Percentiles rank a stretch among this genome's conserved stretches.
These are phyloP conservation scores for Poecilia picta DNA, from an alignment of 2,797 vertebrate genomes.

Conservation along the genomic window DNA sequence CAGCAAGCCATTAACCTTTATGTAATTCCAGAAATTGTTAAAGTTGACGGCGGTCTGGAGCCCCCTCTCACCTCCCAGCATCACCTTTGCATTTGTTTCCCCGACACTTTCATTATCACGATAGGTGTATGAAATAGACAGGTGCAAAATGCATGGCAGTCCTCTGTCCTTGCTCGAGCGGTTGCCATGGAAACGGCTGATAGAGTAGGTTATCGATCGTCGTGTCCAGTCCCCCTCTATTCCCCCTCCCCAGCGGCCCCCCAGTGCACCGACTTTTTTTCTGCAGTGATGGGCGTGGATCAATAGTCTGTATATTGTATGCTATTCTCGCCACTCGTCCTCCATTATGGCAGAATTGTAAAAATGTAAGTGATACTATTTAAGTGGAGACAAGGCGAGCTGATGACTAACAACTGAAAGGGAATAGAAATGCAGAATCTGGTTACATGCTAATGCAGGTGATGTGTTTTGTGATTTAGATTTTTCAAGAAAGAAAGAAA, in stretches of 20 bases:
- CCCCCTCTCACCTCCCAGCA: conserved; percentile 1
- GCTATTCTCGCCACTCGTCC: conserved; percentile 80
- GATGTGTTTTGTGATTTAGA: conserved; percentile 20
- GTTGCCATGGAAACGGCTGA: conserved; percentile 88
- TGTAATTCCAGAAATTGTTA: conserved; percentile 73
- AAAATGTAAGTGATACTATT: conserved; percentile 71
- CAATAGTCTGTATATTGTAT: conserved; percentile 87
- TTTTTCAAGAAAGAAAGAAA: neutral
- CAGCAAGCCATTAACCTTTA: conserved; percentile 58
- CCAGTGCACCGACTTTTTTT: conserved; percentile 81
- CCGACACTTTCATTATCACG: conserved; percentile 78
- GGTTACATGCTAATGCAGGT: conserved; percentile 43
- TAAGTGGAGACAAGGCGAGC: conserved; percentile 31
- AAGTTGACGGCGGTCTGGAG: conserved; percentile 52
- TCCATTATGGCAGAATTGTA: conserved; percentile 74
- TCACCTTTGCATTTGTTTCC: conserved; percentile 67
- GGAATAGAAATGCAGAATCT: conserved; percentile 14
- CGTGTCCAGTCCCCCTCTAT: conserved; percentile 79
- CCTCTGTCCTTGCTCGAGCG: conserved; percentile 82
- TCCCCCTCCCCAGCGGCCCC: conserved; percentile 48
- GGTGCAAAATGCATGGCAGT: conserved; percentile 84
- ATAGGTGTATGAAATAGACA: conserved; percentile 79
- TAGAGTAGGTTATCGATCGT: conserved; percentile 87
- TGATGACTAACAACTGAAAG: conserved; percentile 19
- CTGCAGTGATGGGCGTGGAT: conserved; percentile 86